These are phyloP conservation scores for Leptogaster cylindrica DNA, from an alignment of 2,888 invertebrate species.

Conservation along the genomic window DNA sequence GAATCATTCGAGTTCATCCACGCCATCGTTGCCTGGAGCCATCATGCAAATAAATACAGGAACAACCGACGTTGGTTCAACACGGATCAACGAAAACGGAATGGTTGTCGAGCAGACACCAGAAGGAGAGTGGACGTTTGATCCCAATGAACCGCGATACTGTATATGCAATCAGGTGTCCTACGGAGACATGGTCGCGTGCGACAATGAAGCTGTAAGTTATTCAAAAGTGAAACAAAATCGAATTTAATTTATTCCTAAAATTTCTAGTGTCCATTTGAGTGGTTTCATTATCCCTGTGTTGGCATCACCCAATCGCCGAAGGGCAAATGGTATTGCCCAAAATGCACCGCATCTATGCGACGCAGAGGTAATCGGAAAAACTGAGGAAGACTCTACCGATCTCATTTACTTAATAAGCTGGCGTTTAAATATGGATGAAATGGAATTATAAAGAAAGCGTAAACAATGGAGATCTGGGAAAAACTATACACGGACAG, in stretches of 20 bases:
- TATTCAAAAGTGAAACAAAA: constrained; percentile 1
- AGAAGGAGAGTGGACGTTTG: constrained; percentile 88
- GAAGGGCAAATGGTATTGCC: constrained; percentile 99
- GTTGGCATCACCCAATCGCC: constrained; percentile 96
- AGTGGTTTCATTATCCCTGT: constrained; percentile 99
- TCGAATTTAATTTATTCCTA: constrained; percentile 45
- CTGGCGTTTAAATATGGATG: too few relatives aligned
- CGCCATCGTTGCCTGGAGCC: constrained; percentile 56
- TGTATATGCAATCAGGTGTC: constrained; percentile 97
- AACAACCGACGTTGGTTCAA: constrained; percentile 50
- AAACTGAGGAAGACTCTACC: constrained; percentile 68
- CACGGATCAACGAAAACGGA: constrained; percentile 55
- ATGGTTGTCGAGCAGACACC: constrained; percentile 60
- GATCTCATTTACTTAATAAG: too few relatives aligned
- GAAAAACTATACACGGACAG: too few relatives aligned
- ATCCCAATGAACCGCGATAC: constrained; percentile 95
- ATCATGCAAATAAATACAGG: constrained; percentile 50
- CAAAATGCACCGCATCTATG: constrained; percentile 89
- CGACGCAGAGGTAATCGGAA: constrained; percentile 82
- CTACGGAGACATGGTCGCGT: constrained; percentile 98
- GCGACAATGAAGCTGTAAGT: constrained; percentile 95
- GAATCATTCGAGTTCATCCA: constrained; percentile 52
- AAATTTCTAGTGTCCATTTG: constrained; percentile 85
- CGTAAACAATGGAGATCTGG: too few relatives aligned
- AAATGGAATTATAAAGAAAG: too few relatives aligned